Evolutionary conservation across 1,140 invertebrate species (phyloP).

Genomic region (Armadillidium nasatum): DNA sequence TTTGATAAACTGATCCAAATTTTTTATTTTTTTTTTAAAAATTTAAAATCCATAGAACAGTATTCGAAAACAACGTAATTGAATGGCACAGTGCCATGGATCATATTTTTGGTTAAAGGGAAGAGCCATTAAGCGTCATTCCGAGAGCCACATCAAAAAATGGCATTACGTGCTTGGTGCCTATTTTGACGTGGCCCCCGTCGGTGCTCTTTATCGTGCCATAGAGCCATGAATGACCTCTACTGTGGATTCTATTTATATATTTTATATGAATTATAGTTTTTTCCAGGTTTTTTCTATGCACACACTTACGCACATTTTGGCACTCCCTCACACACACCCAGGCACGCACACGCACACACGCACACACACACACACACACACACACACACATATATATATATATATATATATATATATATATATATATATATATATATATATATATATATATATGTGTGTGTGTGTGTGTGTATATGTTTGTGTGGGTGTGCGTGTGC

Average conservation of each 20-base stretch:
- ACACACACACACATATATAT: neutral
- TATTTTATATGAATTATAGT: too few relatives aligned
- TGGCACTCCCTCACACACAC: neutral
- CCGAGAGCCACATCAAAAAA: neutral
- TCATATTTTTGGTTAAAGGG: slow-evolving; percentile 3
- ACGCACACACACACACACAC: slow-evolving; percentile 3
- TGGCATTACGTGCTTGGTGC: neutral
- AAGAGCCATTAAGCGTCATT: neutral
- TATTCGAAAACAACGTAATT: too few relatives aligned
- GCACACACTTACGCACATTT: neutral
- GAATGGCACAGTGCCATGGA: neutral
- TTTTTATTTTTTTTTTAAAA: too few relatives aligned
- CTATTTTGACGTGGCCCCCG: neutral
- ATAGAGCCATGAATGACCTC: too few relatives aligned
- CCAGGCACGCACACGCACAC: neutral
- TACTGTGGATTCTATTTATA: too few relatives aligned
- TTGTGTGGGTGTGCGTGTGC: too few relatives aligned
- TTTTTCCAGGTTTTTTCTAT: too few relatives aligned
- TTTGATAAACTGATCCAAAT: too few relatives aligned
- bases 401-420: slow-evolving; percentile 13
- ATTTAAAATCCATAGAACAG: too few relatives aligned
- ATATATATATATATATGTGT: neutral
- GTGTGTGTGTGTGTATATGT: neutral
- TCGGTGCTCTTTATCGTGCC: neutral
- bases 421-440: neutral